These are phyloP conservation scores for Ambastaia sidthimunki DNA, from an alignment of 2,797 vertebrate genomes.

Conservation along the genomic window DNA sequence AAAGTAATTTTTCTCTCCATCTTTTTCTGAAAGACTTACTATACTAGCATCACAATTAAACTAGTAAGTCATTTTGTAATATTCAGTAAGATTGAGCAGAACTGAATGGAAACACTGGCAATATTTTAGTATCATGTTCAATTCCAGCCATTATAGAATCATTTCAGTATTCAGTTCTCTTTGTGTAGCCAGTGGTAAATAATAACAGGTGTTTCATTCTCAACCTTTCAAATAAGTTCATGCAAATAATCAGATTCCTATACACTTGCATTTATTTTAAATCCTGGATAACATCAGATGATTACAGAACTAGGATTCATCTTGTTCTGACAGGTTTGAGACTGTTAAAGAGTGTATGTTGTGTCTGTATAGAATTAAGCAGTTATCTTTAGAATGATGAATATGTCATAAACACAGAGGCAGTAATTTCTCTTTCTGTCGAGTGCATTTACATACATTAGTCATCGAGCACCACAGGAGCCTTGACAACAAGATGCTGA, in stretches of 20 bases:
- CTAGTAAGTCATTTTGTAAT: no score
- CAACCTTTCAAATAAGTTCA: not conserved
- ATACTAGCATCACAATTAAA: no score
- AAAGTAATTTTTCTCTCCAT: no score
- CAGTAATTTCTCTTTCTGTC: constrained; percentile 19
- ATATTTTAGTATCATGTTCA: no score
- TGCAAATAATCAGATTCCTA: not conserved
- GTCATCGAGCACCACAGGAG: constrained; percentile 28
- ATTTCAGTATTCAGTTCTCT: no score
- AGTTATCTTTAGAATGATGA: constrained; percentile 5
- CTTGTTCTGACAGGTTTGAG: not conserved
- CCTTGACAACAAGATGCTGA: constrained; percentile 19
- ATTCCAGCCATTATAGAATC: no score
- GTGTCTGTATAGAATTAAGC: not conserved
- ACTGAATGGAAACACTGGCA: no score
- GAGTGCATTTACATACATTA: constrained; percentile 42
- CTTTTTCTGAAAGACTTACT: no score
- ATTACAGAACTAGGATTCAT: constrained; percentile 1
- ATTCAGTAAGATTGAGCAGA: no score
- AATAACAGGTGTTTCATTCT: no score
- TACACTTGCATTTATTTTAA: not conserved
- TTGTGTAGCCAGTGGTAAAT: no score
- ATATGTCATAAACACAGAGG: constrained; percentile 1
- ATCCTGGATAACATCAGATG: not conserved
- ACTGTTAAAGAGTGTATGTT: constrained; percentile 3